Evolutionary conservation across 2,888 invertebrate genomes (phyloP).

Genomic region (Cephus spinipes): DNA sequence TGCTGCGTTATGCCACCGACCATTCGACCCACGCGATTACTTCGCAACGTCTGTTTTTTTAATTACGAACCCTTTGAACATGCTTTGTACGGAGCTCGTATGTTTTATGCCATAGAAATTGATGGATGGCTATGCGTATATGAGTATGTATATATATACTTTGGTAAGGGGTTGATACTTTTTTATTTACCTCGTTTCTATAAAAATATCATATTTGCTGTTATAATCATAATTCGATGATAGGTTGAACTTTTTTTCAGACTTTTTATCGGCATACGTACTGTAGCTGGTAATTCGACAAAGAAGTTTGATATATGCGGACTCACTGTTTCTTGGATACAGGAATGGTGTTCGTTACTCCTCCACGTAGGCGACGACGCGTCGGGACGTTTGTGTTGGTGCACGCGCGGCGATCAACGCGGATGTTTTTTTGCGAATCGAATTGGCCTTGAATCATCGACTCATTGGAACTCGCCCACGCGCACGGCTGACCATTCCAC

Average conservation of each 20-base stretch:
- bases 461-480: constrained; percentile 17
- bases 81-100: background rate
- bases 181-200: background rate
- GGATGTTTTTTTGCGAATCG: constrained; percentile 16
- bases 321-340: background rate
- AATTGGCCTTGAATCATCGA: constrained; percentile 16
- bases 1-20: background rate
- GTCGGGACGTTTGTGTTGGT: background rate
- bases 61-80: background rate
- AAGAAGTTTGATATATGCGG: background rate
- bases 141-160: background rate
- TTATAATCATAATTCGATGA: background rate
- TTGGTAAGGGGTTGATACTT: background rate
- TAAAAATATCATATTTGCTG: background rate
- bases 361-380: background rate
- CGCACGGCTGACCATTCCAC: background rate
- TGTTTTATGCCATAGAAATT: background rate
- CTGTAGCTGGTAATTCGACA: background rate
- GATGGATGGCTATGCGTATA: background rate
- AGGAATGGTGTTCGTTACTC: background rate
- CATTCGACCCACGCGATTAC: background rate
- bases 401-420: constrained; percentile 1
- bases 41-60: background rate
- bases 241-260: background rate
- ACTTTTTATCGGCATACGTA: background rate